Evolutionary conservation across 30 jellyfish, hydroid and myxozoan species (phyloP).

Genomic region (Thelohanellus kitauei): DNA sequence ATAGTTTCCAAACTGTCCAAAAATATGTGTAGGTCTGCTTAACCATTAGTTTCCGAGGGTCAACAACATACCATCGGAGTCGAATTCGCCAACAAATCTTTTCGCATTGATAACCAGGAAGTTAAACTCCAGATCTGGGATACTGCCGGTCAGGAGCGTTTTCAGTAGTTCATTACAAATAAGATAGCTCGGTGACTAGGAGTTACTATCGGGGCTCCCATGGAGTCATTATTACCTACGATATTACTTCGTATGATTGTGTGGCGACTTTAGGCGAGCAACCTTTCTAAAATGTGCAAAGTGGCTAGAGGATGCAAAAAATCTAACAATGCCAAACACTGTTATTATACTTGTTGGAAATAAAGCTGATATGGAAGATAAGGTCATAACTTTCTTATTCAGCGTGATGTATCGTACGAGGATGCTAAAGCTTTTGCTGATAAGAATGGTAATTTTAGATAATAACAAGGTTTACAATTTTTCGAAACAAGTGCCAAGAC

Average conservation of each 20-base stretch:
- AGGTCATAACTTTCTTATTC: slow-evolving; percentile 69
- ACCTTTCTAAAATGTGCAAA: slow-evolving; percentile 52
- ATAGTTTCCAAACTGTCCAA: no score
- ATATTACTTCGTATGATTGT: slow-evolving; percentile 31
- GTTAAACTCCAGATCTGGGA: slow-evolving; percentile 92
- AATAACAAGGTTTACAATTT: slow-evolving; percentile 30
- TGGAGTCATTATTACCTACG: slow-evolving; percentile 78
- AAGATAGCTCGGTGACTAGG: slow-evolving; percentile 57
- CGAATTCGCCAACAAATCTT: slow-evolving; percentile 69
- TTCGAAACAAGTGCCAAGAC: slow-evolving; percentile 97
- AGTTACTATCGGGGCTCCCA: slow-evolving; percentile 95
- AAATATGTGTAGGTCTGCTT: no score
- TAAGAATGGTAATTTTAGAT: slow-evolving; percentile 31
- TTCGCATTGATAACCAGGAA: slow-evolving; percentile 45
- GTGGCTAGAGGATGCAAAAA: slow-evolving; percentile 95
- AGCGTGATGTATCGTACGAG: slow-evolving; percentile 93
- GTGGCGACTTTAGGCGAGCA: slow-evolving; percentile 33
- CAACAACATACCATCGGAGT: slow-evolving; percentile 97
- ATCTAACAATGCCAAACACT: slow-evolving; percentile 70
- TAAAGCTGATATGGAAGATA: slow-evolving; percentile 65
- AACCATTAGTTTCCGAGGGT: no score
- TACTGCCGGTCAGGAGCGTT: slow-evolving; percentile 96
- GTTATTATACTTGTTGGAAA: slow-evolving; percentile 54
- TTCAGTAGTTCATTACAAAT: slow-evolving; percentile 17
- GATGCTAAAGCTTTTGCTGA: slow-evolving; percentile 98